These are phyloP conservation scores for Thinocorus orbignyianus DNA, from an alignment of 2,113 vertebrate species.

Conservation along the genomic window DNA sequence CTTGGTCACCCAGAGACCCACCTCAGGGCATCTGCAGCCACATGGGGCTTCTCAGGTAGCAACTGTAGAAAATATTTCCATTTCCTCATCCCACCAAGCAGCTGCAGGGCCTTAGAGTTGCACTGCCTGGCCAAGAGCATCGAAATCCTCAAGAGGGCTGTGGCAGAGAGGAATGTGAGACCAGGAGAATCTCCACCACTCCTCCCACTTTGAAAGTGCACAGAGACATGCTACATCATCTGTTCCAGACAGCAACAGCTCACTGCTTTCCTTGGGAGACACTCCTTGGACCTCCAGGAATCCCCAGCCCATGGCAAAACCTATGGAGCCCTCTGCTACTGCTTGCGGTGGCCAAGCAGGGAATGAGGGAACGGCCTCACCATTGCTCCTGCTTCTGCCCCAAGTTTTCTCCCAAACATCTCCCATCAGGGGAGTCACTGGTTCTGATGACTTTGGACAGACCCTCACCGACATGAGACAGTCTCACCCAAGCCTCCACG, in stretches of 20 bases:
- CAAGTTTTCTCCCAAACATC: not conserved
- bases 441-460: not conserved
- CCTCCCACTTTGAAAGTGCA: not conserved
- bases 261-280: not conserved
- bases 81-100: not conserved
- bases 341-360: not conserved
- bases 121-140: not conserved
- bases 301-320: fast-evolving
- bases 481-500: fast-evolving
- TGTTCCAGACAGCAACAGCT: not conserved
- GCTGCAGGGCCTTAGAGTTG: not conserved
- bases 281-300: not conserved
- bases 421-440: not conserved
- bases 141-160: not conserved
- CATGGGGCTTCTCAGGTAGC: not conserved
- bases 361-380: not conserved
- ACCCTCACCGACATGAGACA: fast-evolving
- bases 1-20: not conserved
- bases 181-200: not conserved
- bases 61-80: not conserved
- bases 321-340: not conserved
- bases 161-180: not conserved
- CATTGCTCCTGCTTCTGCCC: not conserved
- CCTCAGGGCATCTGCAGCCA: not conserved
- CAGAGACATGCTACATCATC: not conserved